A percentile compares a stretch with the other conserved stretches of the same genome.
These are phyloP conservation scores for Laterallus jamaicensis DNA, from an alignment of 2,113 vertebrate genomes.

Conservation along the genomic window DNA sequence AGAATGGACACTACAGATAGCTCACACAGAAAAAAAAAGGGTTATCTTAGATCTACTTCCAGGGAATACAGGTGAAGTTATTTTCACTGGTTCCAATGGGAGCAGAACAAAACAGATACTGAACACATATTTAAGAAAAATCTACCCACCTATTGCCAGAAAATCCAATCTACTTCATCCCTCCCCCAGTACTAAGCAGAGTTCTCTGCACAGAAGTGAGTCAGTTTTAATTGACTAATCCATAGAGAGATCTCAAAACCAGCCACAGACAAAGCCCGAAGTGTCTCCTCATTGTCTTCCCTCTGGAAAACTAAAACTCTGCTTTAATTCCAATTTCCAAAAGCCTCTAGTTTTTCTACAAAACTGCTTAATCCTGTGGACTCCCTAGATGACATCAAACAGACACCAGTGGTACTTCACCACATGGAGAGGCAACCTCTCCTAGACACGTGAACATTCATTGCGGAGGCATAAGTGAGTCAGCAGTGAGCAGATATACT, in stretches of 20 bases:
- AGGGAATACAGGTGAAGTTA: background rate
- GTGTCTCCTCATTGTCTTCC: background rate
- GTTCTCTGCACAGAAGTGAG: background rate
- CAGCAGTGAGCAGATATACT: background rate
- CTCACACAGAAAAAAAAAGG: background rate
- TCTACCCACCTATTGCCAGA: background rate
- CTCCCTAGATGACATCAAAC: background rate
- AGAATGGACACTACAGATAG: background rate
- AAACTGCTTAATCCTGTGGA: background rate
- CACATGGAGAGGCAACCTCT: background rate
- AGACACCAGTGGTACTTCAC: background rate
- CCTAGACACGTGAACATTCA: rapidly evolving
- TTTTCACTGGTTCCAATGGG: background rate
- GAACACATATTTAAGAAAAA: background rate
- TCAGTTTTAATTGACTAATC: constrained; percentile 23
- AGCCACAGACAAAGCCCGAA: background rate
- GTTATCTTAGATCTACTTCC: background rate
- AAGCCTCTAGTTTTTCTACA: background rate
- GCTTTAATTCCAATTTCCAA: background rate
- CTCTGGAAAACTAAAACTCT: background rate
- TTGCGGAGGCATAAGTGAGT: background rate
- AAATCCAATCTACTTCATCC: background rate
- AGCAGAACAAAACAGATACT: background rate
- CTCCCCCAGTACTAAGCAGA: background rate
- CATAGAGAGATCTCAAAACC: background rate